These are phyloP conservation scores for Sebastes ruberrimus DNA, from an alignment of 2,797 vertebrate species.

Conservation along the genomic window DNA sequence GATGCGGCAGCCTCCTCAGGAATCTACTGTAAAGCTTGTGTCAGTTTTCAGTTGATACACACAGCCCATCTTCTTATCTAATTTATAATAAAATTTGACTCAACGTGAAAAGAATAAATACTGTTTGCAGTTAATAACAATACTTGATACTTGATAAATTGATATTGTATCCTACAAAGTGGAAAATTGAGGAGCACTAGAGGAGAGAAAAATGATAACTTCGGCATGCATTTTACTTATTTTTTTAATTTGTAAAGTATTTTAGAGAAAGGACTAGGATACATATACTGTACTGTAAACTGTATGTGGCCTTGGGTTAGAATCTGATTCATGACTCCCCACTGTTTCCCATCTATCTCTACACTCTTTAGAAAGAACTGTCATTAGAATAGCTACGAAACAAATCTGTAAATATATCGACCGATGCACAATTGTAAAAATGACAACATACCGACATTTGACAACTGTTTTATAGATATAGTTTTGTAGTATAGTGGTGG, in stretches of 20 bases:
- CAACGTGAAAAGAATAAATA: not conserved
- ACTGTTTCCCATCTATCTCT: not conserved
- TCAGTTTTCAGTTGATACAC: not conserved
- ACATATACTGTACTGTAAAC: not conserved
- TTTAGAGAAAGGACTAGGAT: not conserved
- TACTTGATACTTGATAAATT: not conserved
- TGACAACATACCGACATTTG: not conserved
- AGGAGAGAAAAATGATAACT: not conserved
- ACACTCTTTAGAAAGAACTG: not conserved
- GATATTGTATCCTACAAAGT: not conserved
- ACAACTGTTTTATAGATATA: not conserved
- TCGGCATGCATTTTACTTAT: not conserved
- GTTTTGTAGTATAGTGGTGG: not conserved
- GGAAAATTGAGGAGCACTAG: not conserved
- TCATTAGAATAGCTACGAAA: too few relatives aligned
- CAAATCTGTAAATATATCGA: not conserved
- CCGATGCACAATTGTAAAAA: not conserved
- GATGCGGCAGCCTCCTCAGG: constrained; percentile 1
- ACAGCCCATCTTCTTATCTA: not conserved
- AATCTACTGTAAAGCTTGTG: constrained; percentile 17
- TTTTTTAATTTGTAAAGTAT: not conserved
- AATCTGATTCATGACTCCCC: not conserved
- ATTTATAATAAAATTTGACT: not conserved
- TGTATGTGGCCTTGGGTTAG: not conserved
- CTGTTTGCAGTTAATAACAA: not conserved